A percentile compares a stretch with the other conserved stretches of the same genome.
These are phyloP conservation scores for Agrotis ipsilon DNA, from an alignment of 2,888 invertebrate genomes.

Conservation along the genomic window DNA sequence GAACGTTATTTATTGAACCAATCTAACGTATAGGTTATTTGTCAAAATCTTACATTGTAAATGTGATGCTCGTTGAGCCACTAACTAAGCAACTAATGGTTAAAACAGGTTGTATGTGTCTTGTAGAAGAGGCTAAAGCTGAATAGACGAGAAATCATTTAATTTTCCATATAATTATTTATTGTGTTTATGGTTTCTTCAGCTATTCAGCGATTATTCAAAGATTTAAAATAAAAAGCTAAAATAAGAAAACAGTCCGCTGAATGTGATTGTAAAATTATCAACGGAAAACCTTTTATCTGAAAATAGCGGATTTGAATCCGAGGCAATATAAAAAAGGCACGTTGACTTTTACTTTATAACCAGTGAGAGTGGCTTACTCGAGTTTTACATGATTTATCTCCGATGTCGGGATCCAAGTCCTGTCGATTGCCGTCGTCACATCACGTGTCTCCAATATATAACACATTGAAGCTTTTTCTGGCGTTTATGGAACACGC, in stretches of 20 bases:
- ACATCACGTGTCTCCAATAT: constrained; percentile 63
- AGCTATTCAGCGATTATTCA: too few species aligned
- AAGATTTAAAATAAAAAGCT: constrained; percentile 2
- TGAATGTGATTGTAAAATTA: constrained; percentile 10
- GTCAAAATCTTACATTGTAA: too few species aligned
- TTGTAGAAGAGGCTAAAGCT: background rate
- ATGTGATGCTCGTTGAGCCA: too few species aligned
- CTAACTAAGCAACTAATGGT: too few species aligned
- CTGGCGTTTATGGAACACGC: constrained; percentile 62
- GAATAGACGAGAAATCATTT: background rate
- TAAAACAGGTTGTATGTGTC: too few species aligned
- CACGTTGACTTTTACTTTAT: constrained; percentile 48
- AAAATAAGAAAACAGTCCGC: constrained; percentile 6
- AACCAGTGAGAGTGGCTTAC: constrained; percentile 47
- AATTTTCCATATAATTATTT: too few species aligned
- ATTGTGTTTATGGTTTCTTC: too few species aligned
- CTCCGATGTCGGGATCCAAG: constrained; percentile 43
- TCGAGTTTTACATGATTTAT: constrained; percentile 62
- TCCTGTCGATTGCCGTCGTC: constrained; percentile 45
- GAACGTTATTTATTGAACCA: too few species aligned
- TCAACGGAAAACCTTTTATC: constrained; percentile 29
- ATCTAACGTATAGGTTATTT: too few species aligned
- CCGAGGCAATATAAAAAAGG: constrained; percentile 34
- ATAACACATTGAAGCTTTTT: constrained; percentile 63
- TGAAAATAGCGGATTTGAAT: constrained; percentile 19